These are phyloP conservation scores for Baccha elongata DNA, from an alignment of 2,888 invertebrate genomes.

Conservation along the genomic window DNA sequence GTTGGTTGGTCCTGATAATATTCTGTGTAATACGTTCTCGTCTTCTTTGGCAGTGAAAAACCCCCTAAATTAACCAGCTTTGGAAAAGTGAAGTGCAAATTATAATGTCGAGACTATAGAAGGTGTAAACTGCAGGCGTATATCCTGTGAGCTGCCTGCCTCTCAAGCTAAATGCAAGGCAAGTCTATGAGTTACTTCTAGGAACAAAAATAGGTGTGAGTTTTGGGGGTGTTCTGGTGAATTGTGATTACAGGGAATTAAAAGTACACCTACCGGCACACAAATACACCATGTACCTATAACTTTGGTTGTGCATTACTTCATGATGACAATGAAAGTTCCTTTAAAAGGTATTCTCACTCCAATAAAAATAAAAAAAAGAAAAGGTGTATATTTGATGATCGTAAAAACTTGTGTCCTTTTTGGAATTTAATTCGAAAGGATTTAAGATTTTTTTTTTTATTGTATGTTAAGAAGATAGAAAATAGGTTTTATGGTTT, in stretches of 20 bases:
- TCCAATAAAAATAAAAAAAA: too few relatives aligned
- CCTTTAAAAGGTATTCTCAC: constrained; percentile 8
- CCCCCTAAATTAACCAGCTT: constrained; percentile 71
- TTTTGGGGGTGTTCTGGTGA: constrained; percentile 59
- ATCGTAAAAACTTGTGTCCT: constrained; percentile 57
- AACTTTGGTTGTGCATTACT: constrained; percentile 8
- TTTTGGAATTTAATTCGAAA: constrained; percentile 48
- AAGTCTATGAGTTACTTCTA: constrained; percentile 35
- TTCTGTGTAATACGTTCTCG: constrained; percentile 32
- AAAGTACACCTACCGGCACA: constrained; percentile 11
- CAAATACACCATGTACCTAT: constrained; percentile 1
- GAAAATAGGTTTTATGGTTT: constrained; percentile 64
- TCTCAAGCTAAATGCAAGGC: constrained; percentile 34
- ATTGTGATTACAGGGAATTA: constrained; percentile 71
- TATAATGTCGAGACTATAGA: constrained; percentile 58
- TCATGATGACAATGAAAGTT: constrained; percentile 40
- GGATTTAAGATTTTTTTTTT: constrained; percentile 12
- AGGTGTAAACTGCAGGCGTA: background rate
- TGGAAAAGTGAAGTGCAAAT: constrained; percentile 72
- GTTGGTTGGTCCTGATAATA: constrained; percentile 18
- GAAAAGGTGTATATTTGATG: constrained; percentile 38
- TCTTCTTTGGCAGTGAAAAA: constrained; percentile 36
- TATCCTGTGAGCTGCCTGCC: background rate
- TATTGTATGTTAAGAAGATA: constrained; percentile 15
- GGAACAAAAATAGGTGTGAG: background rate